Evolutionary conservation across 2,888 invertebrate species (phyloP), one percentile per base, ranked within the genome.

Genomic region (Philereme vetulata): DNA sequence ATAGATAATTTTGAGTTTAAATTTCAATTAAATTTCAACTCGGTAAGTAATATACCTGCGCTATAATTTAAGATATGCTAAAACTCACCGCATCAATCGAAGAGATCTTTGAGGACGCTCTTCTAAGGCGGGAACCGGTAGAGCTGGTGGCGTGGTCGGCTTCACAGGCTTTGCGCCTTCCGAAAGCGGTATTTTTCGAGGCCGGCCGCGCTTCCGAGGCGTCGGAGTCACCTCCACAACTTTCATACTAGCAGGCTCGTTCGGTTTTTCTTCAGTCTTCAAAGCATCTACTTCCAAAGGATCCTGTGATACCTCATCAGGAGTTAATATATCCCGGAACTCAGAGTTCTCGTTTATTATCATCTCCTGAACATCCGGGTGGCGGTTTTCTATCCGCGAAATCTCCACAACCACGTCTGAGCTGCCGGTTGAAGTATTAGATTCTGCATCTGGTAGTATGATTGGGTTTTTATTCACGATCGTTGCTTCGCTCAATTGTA

Each of bases 61-160:
- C 21, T 1, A 21, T 21, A 21, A 21, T 21, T 21, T 21, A 43
- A 43, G 11, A 9, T 9, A 11, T 11, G 21, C 44, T 51, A 10
- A 42, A 52, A 71, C 72, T 78, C 72, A 92, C 93, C 93, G 87
- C 68, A 85, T 86, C 51, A 92, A 75, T 35, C 92, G 84, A 34
- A 92, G 81, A 8, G 92, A 90, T 55, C 93, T 80, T 66, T 91
- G 88, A 8, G 92, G 92, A 35, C 93, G 82, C 70, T 93, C 93
- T 60, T 92, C 92, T 4, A 91, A 76, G 1, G 91, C 92, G 4
- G 90, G 79, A 11, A 84, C 81, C 2, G 91, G 90, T 57, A 90
- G 67, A 0, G 76, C 68, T 10, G 82, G 66, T 4, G 67, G 59
- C 6, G 70, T 62, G 0, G 85, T 80, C 68, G 61, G 11, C 33